These are phyloP conservation scores for Gopherus evgoodei DNA, from an alignment of 2,113 vertebrate genomes.

Conservation along the genomic window DNA sequence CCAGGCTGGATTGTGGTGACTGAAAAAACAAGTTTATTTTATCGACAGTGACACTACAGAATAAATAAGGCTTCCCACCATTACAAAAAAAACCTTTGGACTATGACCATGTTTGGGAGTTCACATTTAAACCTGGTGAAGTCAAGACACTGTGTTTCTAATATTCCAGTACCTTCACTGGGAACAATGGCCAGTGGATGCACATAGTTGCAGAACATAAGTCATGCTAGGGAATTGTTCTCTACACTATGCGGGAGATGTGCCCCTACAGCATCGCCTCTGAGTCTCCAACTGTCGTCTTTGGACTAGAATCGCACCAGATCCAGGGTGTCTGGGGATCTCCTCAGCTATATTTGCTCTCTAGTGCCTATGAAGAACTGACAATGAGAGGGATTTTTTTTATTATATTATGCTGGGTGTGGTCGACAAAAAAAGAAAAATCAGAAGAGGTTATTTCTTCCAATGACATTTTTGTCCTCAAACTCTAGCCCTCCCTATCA, in stretches of 20 bases:
- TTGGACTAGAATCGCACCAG: background rate
- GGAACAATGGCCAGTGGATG: background rate
- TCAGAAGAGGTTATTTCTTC: background rate
- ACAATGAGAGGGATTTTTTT: background rate
- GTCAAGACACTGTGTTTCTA: background rate
- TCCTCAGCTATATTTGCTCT: background rate
- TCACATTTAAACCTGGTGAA: background rate
- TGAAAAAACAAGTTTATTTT: background rate
- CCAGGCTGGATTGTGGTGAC: background rate
- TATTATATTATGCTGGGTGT: background rate
- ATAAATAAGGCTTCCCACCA: background rate
- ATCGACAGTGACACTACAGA: background rate
- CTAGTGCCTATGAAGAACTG: background rate
- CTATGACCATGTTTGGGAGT: background rate
- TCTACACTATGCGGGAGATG: background rate
- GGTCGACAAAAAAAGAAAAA: background rate
- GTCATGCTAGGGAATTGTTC: background rate
- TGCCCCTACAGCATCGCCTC: background rate
- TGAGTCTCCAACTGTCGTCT: background rate
- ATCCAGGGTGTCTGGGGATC: background rate
- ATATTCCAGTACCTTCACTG: background rate
- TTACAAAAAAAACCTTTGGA: background rate
- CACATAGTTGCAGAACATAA: background rate
- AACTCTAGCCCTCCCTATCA: background rate
- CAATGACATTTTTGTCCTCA: background rate